Percentiles rank a stretch among this genome's conserved stretches.
These are phyloP conservation scores for Pollenia amentaria DNA, from an alignment of 2,888 invertebrate genomes.

Conservation along the genomic window DNA sequence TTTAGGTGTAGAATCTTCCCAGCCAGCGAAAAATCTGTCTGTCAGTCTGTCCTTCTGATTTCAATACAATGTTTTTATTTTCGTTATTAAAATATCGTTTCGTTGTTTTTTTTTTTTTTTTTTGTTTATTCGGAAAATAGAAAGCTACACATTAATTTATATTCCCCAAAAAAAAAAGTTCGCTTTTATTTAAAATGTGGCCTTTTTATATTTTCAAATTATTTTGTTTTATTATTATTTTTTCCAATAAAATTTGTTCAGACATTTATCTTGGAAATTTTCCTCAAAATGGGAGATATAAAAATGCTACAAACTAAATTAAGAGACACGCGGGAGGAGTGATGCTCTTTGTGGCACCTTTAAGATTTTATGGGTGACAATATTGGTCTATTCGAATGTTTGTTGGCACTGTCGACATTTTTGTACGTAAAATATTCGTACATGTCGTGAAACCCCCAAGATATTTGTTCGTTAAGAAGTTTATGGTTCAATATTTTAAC, in stretches of 20 bases:
- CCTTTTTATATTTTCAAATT: slow-evolving; percentile 55
- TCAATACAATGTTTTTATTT: slow-evolving; percentile 22
- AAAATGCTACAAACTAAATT: slow-evolving; percentile 17
- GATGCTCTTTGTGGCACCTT: slow-evolving; percentile 46
- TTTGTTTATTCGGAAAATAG: slow-evolving; percentile 3
- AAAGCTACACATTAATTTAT: slow-evolving; percentile 53
- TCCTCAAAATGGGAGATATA: slow-evolving; percentile 6
- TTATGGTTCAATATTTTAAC: slow-evolving; percentile 57
- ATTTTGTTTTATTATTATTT: slow-evolving; percentile 6
- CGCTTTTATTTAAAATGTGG: slow-evolving; percentile 44
- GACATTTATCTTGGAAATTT: slow-evolving; percentile 59
- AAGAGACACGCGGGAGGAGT: slow-evolving; percentile 7
- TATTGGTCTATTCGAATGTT: slow-evolving; percentile 45
- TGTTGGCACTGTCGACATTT: slow-evolving; percentile 1
- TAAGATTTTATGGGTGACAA: slow-evolving; percentile 60
- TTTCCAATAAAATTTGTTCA: slow-evolving; percentile 53
- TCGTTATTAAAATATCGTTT: slow-evolving; percentile 27
- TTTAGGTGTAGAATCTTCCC: slow-evolving; percentile 19
- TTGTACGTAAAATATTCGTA: slow-evolving; percentile 44
- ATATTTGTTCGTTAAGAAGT: slow-evolving; percentile 56
- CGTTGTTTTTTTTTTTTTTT: slow-evolving; percentile 10
- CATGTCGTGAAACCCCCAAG: slow-evolving; percentile 65
- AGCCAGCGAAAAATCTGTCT: not conserved
- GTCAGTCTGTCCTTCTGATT: not conserved
- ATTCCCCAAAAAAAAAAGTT: slow-evolving; percentile 19